A percentile compares a stretch with the other conserved stretches of the same genome.
Conservation (phyloP, 2,113 vertebrate species). For the Podiceps cristatus region DNA sequence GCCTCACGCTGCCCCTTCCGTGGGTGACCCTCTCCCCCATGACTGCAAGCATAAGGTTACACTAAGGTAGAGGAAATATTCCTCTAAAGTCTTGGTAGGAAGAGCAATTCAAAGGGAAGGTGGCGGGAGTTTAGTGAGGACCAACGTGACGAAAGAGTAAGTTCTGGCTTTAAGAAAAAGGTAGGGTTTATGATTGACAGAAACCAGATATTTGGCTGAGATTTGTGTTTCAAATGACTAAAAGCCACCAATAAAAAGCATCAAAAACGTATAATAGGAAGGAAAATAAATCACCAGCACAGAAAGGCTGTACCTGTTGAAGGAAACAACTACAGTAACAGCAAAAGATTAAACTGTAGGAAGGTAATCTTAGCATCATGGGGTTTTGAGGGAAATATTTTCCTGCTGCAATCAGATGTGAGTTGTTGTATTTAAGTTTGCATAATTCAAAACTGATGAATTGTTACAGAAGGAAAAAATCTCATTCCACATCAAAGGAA, state of each 20-base stretch:
- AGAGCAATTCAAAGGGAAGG: not conserved
- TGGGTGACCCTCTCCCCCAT: accelerated
- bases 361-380: not conserved
- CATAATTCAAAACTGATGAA: not conserved
- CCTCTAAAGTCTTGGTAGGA: not conserved
- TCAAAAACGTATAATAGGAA: not conserved
- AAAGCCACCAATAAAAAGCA: not conserved
- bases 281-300: not conserved
- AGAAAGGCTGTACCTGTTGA: not conserved
- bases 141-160: not conserved
- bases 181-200: not conserved
- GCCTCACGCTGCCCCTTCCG: not conserved
- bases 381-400: not conserved
- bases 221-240: not conserved
- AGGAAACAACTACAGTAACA: not conserved
- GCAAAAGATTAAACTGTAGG: not conserved
- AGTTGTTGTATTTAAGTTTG: not conserved
- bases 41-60: not conserved
- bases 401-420: not conserved
- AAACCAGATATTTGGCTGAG: not conserved
- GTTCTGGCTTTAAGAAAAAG: not conserved
- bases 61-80: not conserved
- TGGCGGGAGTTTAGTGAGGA: not conserved
- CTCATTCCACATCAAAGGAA: not conserved
- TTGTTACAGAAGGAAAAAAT: not conserved